A percentile compares a stretch with the other conserved stretches of the same genome.
Conservation (phyloP, 2,113 vertebrate genomes). For the Phalacrocorax aristotelis region DNA sequence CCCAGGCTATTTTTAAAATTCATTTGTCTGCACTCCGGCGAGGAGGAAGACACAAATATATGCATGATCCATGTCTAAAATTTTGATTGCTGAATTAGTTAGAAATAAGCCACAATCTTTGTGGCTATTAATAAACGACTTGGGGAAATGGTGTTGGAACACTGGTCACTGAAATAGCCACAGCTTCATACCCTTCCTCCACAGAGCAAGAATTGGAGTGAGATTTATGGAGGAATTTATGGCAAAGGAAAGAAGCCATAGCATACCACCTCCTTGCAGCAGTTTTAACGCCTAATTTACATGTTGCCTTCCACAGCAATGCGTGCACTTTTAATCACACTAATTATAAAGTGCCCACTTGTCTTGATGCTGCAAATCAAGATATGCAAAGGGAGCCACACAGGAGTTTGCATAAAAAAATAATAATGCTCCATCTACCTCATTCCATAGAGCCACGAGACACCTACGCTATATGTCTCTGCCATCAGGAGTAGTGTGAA, state of each 20-base stretch:
- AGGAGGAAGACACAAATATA: not conserved
- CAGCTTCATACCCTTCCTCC: not conserved
- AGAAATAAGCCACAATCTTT: not conserved
- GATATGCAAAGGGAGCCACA: not conserved
- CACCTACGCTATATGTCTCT: rapidly evolving
- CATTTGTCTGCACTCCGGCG: not conserved
- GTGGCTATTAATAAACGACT: not conserved
- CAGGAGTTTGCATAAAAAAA: not conserved
- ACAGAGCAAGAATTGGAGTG: not conserved
- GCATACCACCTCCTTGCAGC: not conserved
- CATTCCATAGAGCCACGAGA: not conserved
- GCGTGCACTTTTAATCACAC: not conserved
- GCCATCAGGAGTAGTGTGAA: not conserved
- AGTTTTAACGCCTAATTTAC: not conserved
- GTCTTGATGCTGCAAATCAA: not conserved
- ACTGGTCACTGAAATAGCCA: not conserved
- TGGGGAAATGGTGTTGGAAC: not conserved
- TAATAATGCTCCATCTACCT: not conserved
- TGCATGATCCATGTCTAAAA: not conserved
- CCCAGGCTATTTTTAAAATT: conserved; percentile 35
- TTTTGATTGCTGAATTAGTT: not conserved
- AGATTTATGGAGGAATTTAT: not conserved
- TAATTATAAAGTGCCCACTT: not conserved
- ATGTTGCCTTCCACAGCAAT: not conserved
- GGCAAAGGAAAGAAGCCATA: not conserved